Evolutionary conservation across 1,140 invertebrate species (phyloP).

Genomic region (Hormaphis cornu): DNA sequence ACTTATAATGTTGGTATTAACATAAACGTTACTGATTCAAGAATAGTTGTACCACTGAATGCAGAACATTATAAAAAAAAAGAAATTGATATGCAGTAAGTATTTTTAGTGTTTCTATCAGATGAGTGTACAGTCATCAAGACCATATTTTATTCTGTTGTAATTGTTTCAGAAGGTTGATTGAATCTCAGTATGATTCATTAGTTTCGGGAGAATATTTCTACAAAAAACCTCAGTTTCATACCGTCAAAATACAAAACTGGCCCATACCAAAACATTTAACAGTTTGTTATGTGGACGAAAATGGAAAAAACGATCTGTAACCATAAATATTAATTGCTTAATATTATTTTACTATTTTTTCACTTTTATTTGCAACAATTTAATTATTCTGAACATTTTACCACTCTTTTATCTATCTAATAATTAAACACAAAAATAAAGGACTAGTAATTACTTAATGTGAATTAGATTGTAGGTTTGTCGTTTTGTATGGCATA

Average conservation of each 20-base stretch:
- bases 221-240: background rate
- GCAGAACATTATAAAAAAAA: background rate
- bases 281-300: background rate
- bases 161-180: background rate
- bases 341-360: no score
- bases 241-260: background rate
- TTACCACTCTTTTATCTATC: no score
- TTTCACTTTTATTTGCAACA: no score
- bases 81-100: constrained; percentile 11
- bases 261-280: background rate
- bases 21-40: constrained; percentile 12
- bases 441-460: no score
- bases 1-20: constrained; percentile 19
- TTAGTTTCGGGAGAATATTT: background rate
- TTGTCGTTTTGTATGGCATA: no score
- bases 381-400: no score
- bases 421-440: no score
- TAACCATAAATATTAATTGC: background rate
- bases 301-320: background rate
- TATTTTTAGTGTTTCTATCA: background rate
- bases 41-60: background rate
- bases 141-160: background rate
- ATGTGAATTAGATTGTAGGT: no score
- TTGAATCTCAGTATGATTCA: constrained; percentile 1
- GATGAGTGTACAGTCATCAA: background rate